phyloP scores from a whole-genome alignment of 2,113 vertebrate species.

The Marcusenius ussheri region DNA sequence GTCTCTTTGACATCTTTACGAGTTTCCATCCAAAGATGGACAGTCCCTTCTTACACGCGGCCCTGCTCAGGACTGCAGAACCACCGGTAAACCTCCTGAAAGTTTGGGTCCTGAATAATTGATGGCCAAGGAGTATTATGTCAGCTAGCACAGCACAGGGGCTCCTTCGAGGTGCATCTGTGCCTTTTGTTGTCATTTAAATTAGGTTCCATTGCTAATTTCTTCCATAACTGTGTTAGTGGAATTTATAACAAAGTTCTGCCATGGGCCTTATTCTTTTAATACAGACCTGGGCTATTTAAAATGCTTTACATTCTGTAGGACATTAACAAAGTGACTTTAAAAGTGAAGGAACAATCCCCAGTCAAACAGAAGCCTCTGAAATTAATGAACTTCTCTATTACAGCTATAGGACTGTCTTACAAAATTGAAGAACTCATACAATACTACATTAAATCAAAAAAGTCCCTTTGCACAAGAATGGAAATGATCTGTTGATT shows the following conservation, averaged over 20 bases:
- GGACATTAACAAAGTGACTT: neutral
- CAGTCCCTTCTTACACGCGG: constrained; percentile 26
- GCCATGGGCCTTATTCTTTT: neutral
- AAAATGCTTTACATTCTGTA: neutral
- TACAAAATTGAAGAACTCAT: neutral
- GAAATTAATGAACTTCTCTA: neutral
- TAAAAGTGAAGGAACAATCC: neutral
- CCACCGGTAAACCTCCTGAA: constrained; percentile 44
- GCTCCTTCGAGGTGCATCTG: neutral
- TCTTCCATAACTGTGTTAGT: neutral
- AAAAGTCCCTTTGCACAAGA: neutral
- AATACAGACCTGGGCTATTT: neutral
- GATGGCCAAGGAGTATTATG: constrained; percentile 61
- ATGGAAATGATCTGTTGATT: neutral
- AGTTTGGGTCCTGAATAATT: constrained; percentile 77
- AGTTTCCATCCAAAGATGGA: neutral
- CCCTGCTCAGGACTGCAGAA: constrained; percentile 13
- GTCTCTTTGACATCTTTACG: constrained; percentile 71
- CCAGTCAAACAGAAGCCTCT: neutral
- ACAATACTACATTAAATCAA: neutral
- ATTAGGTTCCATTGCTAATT: neutral
- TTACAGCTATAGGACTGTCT: neutral
- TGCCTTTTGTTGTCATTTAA: neutral
- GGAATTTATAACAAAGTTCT: neutral
- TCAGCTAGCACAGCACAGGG: constrained; percentile 66